These are phyloP conservation scores for Phallusia fumigata DNA, from an alignment of 23 tunicate genomes.

Conservation along the genomic window DNA sequence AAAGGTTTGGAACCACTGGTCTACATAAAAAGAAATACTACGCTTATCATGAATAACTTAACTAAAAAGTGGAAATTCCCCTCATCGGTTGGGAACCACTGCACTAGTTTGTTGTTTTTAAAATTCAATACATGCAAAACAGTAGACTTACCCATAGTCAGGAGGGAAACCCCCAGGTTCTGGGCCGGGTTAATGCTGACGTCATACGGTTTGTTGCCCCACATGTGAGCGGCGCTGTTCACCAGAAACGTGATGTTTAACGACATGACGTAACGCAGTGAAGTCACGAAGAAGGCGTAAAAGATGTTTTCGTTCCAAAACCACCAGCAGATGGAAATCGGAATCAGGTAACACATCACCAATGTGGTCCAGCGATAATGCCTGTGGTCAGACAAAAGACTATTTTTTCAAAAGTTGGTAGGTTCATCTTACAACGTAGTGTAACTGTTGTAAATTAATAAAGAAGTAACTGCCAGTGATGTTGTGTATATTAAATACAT, in stretches of 20 bases:
- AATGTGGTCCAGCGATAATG: not conserved
- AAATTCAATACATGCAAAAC: not conserved
- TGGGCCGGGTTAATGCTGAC: slow-evolving; percentile 34
- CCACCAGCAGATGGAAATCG: not conserved
- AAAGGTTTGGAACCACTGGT: too few relatives aligned
- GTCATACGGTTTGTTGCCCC: slow-evolving; percentile 62
- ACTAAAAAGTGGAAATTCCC: too few relatives aligned
- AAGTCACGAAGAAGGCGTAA: slow-evolving; percentile 19
- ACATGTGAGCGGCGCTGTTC: slow-evolving; percentile 67
- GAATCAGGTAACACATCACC: not conserved
- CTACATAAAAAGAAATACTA: too few relatives aligned
- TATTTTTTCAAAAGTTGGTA: too few relatives aligned
- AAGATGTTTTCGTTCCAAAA: slow-evolving; percentile 36
- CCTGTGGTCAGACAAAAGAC: not conserved
- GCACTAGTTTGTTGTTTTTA: too few relatives aligned
- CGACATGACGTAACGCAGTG: slow-evolving; percentile 24
- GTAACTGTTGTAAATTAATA: too few relatives aligned
- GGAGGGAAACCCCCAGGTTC: slow-evolving; percentile 20
- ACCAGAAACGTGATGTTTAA: slow-evolving; percentile 46
- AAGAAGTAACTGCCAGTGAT: too few relatives aligned
- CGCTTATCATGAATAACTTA: too few relatives aligned
- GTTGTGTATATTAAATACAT: too few relatives aligned
- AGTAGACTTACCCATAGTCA: slow-evolving; percentile 38
- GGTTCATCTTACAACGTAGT: too few relatives aligned
- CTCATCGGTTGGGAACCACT: too few relatives aligned